phyloP scores from a whole-genome alignment of 2,797 vertebrate species.

The Argyrosomus regius region DNA sequence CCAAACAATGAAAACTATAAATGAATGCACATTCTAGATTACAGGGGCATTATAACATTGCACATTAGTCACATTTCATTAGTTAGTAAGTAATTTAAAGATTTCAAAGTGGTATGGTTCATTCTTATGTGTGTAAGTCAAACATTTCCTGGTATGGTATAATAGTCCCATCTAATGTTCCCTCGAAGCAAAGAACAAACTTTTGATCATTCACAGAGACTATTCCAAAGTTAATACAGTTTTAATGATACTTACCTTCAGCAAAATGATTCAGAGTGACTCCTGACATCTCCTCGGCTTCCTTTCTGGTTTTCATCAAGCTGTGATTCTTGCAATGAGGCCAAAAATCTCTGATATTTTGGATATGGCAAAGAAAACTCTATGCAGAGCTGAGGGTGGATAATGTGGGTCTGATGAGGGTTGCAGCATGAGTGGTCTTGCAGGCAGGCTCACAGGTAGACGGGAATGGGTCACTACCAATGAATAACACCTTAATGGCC shows the following conservation, averaged over 20 bases:
- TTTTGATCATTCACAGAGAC: neutral
- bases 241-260: constrained; percentile 70
- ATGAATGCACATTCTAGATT: neutral
- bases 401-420: constrained; percentile 12
- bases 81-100: neutral
- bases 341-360: neutral
- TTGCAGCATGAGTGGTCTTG: constrained; percentile 37
- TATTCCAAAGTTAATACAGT: neutral
- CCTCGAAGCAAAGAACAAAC: neutral
- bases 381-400: neutral
- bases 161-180: neutral
- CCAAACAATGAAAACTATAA: neutral
- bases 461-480: constrained; percentile 49
- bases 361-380: neutral
- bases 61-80: neutral
- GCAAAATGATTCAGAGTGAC: constrained; percentile 68
- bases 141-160: neutral
- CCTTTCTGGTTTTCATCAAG: constrained; percentile 62
- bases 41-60: neutral
- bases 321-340: neutral
- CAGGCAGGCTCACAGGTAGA: constrained; percentile 46
- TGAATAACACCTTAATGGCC: constrained; percentile 74
- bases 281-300: constrained; percentile 51
- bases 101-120: neutral
- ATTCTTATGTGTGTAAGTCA: neutral